phyloP scores from a whole-genome alignment of 2,888 invertebrate species.

The Tachystola acroxantha region DNA sequence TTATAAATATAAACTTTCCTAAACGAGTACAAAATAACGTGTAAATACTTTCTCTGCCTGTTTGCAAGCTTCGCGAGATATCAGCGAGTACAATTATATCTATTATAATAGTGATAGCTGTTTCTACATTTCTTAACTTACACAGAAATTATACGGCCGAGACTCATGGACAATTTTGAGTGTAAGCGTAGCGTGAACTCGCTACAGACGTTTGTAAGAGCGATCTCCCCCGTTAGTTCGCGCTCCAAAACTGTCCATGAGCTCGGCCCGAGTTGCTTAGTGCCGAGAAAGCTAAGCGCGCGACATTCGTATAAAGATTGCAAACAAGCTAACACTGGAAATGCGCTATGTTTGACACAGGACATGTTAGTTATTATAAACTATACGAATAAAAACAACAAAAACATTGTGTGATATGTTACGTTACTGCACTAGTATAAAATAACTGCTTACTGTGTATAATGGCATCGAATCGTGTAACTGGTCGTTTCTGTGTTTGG shows the following conservation, averaged over 20 bases:
- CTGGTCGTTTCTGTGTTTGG: conserved; percentile 31
- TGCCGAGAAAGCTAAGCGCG: too few species aligned
- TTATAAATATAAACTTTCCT: conserved; percentile 48
- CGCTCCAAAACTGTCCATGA: too few species aligned
- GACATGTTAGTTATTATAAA: conserved; percentile 29
- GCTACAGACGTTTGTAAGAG: too few species aligned
- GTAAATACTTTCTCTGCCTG: not conserved
- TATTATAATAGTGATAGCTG: too few species aligned
- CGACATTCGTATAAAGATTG: too few species aligned
- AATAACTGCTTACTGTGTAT: conserved; percentile 27
- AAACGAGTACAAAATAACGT: conserved; percentile 31
- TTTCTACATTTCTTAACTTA: too few species aligned
- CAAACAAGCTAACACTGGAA: conserved; percentile 25
- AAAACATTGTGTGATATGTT: conserved; percentile 54
- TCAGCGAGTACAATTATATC: too few species aligned
- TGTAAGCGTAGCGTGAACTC: too few species aligned
- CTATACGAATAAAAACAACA: conserved; percentile 30
- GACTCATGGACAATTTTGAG: too few species aligned
- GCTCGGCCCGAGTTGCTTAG: too few species aligned
- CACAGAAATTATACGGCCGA: too few species aligned
- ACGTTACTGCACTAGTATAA: conserved; percentile 29
- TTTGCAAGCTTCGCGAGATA: not conserved
- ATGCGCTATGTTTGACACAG: conserved; percentile 54
- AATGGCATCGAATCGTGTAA: conserved; percentile 44
- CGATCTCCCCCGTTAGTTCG: too few species aligned